Base-by-base conservation (phyloP, 2,113 vertebrate genomes). In the Ramphastos sulfuratus region DNA sequence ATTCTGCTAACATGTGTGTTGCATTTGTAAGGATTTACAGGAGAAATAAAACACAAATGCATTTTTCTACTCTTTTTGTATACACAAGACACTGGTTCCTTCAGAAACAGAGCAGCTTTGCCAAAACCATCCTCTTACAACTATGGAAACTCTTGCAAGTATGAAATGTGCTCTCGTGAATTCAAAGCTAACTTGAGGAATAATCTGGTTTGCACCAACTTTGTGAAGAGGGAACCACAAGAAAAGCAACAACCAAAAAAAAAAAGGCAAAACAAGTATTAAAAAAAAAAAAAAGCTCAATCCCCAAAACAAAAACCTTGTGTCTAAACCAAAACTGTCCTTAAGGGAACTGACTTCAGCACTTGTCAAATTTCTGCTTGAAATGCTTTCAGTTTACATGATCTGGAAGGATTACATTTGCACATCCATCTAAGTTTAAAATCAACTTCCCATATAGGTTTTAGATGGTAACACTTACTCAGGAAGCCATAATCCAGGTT, bases 271-370 rank as follows among this genome's bases (percentile, higher is more conserved):
- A 24, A 13, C 9, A 11, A 42, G 42, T 3, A 19, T 9, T n/a
- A n/a, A 23, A 48, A 48, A 30, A 42, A 28, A 65, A 11, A 59
- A 59, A 59, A 31, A 24, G 5, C 7, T 30, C 11, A 31, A n/a
- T 4, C 15, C 4, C 4, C 0, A 4, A 52, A 42, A 15, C 3
- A 39, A 37, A 37, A 39, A 15, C 20, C 6, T 80, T 2, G 0
- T 5, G 2, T 83, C 19, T 81, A 55, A 77, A 60, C 10, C 12
- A 58, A 56, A 82, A 74, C 19, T 77, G 1, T 71, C 33, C 35
- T 55, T 87, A 66, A 63, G 28, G 12, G 64, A 39, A 52, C 13
- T n/a, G 66, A n/a, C 6, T 3, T 87, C 72, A 61, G 30, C 17
- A 31, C 12, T 73, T 76, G 14, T 48, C 33, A 54, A 30, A 75